Evolutionary conservation across 2,113 vertebrate genomes (phyloP).

Genomic region (Elaphurus davidianus): DNA sequence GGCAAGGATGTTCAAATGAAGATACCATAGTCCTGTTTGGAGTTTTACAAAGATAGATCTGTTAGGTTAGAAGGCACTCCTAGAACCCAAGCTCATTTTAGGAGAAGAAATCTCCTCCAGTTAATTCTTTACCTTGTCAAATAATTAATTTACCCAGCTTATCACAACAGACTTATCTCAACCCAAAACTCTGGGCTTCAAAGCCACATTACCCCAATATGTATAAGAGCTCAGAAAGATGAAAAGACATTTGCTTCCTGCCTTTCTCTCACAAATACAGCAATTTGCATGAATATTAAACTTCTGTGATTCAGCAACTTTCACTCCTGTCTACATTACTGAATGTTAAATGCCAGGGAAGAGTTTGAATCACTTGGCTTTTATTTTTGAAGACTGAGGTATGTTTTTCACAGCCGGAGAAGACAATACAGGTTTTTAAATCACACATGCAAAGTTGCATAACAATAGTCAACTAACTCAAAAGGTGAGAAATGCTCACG

Average conservation of each 20-base stretch:
- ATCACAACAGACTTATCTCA: background rate
- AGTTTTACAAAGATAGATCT: slow-evolving; percentile 40
- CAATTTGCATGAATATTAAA: slow-evolving; percentile 80
- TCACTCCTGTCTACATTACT: slow-evolving; percentile 57
- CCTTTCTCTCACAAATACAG: slow-evolving; percentile 77
- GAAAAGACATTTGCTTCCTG: slow-evolving; percentile 72
- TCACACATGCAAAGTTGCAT: slow-evolving; percentile 57
- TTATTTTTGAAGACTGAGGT: slow-evolving; percentile 49
- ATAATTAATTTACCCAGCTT: background rate
- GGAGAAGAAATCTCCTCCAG: background rate
- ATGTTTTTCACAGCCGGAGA: slow-evolving; percentile 50
- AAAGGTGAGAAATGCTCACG: background rate
- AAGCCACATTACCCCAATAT: background rate
- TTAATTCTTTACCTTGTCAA: background rate
- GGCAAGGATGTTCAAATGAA: background rate
- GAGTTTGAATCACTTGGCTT: slow-evolving; percentile 50
- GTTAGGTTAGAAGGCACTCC: slow-evolving; percentile 42
- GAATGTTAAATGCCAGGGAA: slow-evolving; percentile 60
- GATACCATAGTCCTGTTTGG: background rate
- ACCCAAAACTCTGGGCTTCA: background rate
- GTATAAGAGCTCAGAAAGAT: slow-evolving; percentile 48
- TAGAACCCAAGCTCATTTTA: background rate
- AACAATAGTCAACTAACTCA: slow-evolving; percentile 38
- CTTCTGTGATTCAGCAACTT: slow-evolving; percentile 81
- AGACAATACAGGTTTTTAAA: slow-evolving; percentile 68